Conservation (phyloP, 2,113 vertebrate genomes). For the Prolemur simus region DNA sequence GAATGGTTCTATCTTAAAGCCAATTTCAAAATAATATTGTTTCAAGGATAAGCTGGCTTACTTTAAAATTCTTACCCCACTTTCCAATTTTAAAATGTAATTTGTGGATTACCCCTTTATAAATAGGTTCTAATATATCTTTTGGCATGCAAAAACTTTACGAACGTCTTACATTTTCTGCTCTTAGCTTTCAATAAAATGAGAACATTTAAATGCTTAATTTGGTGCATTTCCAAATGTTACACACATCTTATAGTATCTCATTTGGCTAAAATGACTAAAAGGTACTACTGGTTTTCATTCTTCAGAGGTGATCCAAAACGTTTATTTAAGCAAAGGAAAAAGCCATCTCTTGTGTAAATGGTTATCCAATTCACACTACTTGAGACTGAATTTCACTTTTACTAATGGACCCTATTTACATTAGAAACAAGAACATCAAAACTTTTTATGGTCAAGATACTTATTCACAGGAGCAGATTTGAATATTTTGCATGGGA, state of each 20-base stretch:
- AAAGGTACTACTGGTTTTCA: constrained; percentile 59
- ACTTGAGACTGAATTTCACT: constrained; percentile 44
- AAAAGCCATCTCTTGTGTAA: constrained; percentile 66
- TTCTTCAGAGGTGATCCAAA: constrained; percentile 56
- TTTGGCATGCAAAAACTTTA: constrained; percentile 35
- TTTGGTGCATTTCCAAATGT: constrained; percentile 49
- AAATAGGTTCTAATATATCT: constrained; percentile 59
- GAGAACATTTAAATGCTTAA: constrained; percentile 53
- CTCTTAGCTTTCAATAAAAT: constrained; percentile 63
- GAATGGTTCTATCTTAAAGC: constrained; percentile 34
- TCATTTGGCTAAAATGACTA: neutral
- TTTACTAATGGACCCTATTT: constrained; percentile 74
- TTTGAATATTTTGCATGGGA: neutral
- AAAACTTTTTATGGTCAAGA: constrained; percentile 51
- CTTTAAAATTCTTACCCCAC: neutral
- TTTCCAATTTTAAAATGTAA: constrained; percentile 58
- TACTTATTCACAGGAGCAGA: constrained; percentile 55
- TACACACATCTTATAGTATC: neutral
- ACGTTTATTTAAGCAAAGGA: constrained; percentile 60
- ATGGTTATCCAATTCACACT: constrained; percentile 58
- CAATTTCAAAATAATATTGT: constrained; percentile 40
- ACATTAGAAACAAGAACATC: constrained; percentile 69
- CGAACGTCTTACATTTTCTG: constrained; percentile 3
- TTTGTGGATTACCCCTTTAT: constrained; percentile 40
- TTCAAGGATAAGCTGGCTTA: constrained; percentile 43